Base-by-base conservation (phyloP, 1,140 invertebrate species). In the Anadara kagoshimensis region DNA sequence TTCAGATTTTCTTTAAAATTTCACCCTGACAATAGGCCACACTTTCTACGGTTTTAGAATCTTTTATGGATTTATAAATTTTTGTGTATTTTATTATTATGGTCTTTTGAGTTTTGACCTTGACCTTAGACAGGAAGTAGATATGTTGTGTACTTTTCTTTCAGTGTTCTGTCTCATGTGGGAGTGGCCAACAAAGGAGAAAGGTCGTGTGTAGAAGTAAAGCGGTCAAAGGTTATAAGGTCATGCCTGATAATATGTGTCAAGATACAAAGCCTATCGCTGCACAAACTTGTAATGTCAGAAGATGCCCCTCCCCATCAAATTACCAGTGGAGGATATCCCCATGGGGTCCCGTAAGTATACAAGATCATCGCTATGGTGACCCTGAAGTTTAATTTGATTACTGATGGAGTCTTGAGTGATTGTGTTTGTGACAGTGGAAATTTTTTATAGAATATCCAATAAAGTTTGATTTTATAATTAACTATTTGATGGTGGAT, bases 111-210 rank as follows among this genome's bases (percentile, higher is more conserved):
- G n/a, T n/a, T n/a, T n/a, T n/a, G 29, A 36, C 29, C 7, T 36
- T 36, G 2, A 36, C 29, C 29, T 36, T 3, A 36, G 29, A 36
- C 29, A 36, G 29, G 29, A 36, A 36, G 29, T 36, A 16, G 12
- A 18, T 11, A 62, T 69, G 85, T 47, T 36, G 29, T 36, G 29
- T n/a, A 29, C 69, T 45, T 58, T 24, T 45, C 14, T 76, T 77
- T 64, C 81, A 95, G 94, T 95, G 94, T 83, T 92, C 92, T 56
- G 92, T 93, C 71, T 79, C 87, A 11, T 96, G 95, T 85, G 93
- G 94, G 1, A 91, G 91, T 74, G 92, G 93, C 1, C 85, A 90
- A 58, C 93, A 95, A 85, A 89, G 84, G 36, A 89, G 95, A 18
- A 89, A 90, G 69, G 85, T 95, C 18, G 91, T 91, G 75, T 96